Evolutionary conservation across 2,113 vertebrate genomes (phyloP), one percentile per base, ranked within the genome.

Genomic region (Formicarius rufipectus): DNA sequence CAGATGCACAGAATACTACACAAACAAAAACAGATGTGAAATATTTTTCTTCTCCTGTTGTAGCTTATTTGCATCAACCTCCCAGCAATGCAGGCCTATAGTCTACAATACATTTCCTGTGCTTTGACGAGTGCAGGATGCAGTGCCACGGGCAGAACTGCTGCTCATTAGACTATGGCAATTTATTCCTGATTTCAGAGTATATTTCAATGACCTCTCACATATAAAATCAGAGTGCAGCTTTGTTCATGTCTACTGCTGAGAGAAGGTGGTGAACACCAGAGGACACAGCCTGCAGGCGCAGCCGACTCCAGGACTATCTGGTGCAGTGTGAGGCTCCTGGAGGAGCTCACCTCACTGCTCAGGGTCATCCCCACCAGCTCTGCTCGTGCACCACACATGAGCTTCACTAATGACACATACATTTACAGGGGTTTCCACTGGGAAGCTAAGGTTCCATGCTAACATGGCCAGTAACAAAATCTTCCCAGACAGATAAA

Each of bases 321-420:
- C 27, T 4, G 0, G 25, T 6, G 1, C 1, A 0, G 37, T 28
- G 66, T 4, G 37, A 50, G 47, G 58, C 39, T 74, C 52, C 66
- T 56, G 18, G 3, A 10, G 35, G 49, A 87, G 28, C 77, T 71
- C 47, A 45, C 0, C 0, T 10, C 55, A 42, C 6, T 7, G 52
- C 28, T 37, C 0, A 0, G n/a, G 62, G 37, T 23, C 72, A 62
- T 12, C 4, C 23, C 7, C 4, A 4, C 9, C 55, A 69, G n/a
- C n/a, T 84, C 39, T 44, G 28, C 4, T 76, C 2, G 0, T 53
- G n/a, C 31, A 72, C 24, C n/a, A 75, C 33, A 42, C 30, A 45
- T 0, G 10, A 75, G 56, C 47, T 56, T 63, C 39, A 73, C 13
- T 20, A 37, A 90, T 37, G 14, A 39, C 40, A 69, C 9, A 35